Conservation (phyloP, 2,797 vertebrate species). For the Anabacerthia variegaticeps region DNA sequence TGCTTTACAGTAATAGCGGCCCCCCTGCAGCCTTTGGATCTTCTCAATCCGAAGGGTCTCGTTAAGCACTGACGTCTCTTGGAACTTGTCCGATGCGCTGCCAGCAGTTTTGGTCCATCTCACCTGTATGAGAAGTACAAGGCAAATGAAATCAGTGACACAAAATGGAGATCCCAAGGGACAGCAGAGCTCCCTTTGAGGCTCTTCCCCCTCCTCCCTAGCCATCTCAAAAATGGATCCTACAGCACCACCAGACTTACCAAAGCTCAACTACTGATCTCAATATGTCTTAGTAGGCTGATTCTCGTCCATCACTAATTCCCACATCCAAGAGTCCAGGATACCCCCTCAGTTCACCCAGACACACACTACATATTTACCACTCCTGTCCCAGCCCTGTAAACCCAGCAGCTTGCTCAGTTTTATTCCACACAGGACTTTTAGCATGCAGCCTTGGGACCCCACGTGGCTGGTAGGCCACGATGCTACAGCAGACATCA, state of each 20-base stretch:
- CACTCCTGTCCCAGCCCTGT: not conserved
- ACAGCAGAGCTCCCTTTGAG: not conserved
- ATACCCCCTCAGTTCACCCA: not conserved
- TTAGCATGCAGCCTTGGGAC: not conserved
- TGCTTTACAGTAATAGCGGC: slow-evolving; percentile 99
- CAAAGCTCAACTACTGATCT: not conserved
- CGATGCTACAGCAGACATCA: not conserved
- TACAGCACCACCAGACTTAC: not conserved
- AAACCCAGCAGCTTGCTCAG: not conserved
- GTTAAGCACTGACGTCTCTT: slow-evolving; percentile 97
- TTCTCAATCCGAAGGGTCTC: slow-evolving; percentile 93
- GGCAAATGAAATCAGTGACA: not conserved
- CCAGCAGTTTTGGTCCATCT: slow-evolving; percentile 98
- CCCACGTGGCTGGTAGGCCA: not conserved
- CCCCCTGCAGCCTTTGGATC: slow-evolving; percentile 94
- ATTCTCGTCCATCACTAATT: not conserved
- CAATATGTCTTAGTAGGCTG: not conserved
- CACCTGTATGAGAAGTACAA: slow-evolving; percentile 77
- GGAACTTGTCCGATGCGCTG: slow-evolving; percentile 96
- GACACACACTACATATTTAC: not conserved
- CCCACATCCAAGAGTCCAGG: rapidly evolving
- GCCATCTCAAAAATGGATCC: not conserved
- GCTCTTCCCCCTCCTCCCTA: not conserved
- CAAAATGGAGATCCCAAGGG: not conserved
- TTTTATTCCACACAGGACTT: not conserved